Conservation (phyloP, 2,888 invertebrate species). For the Tenodera sinensis region DNA sequence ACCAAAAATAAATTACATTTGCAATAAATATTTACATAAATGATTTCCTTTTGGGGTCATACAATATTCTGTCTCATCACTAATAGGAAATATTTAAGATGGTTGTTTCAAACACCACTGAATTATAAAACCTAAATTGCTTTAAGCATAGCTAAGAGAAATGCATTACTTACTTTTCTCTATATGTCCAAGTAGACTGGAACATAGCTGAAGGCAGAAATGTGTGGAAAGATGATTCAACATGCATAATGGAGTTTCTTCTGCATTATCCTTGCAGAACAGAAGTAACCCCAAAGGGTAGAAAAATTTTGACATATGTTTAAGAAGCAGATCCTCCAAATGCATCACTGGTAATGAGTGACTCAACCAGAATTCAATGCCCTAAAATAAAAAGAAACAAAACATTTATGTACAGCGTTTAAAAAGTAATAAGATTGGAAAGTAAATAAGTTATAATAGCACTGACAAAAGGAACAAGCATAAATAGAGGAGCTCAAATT, state of each 20-base stretch:
- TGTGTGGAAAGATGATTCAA: slow-evolving; percentile 30
- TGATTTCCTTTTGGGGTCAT: too few species aligned
- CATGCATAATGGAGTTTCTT: slow-evolving; percentile 7
- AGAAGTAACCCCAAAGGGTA: slow-evolving; percentile 33
- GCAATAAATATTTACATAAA: too few species aligned
- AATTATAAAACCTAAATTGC: too few species aligned
- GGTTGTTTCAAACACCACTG: too few species aligned
- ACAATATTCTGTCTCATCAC: too few species aligned
- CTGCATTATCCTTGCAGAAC: slow-evolving; percentile 22
- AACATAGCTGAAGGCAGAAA: slow-evolving; percentile 34
- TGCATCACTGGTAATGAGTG: slow-evolving; percentile 48
- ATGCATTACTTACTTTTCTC: slow-evolving; percentile 30
- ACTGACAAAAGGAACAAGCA: neutral
- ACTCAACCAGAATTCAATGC: slow-evolving; percentile 47
- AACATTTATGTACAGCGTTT: neutral
- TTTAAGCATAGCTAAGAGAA: too few species aligned
- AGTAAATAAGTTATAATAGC: neutral
- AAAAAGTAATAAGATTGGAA: neutral
- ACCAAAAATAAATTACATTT: too few species aligned
- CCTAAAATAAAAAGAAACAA: slow-evolving; percentile 29
- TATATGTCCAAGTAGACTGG: slow-evolving; percentile 29
- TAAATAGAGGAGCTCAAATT: too few species aligned
- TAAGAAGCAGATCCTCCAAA: slow-evolving; percentile 54
- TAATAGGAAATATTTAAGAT: too few species aligned
- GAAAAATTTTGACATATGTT: slow-evolving; percentile 50